A percentile compares a stretch with the other conserved stretches of the same genome.
phyloP scores from a whole-genome alignment of 2,888 invertebrate species.

The Carpatolechia fugitivella region DNA sequence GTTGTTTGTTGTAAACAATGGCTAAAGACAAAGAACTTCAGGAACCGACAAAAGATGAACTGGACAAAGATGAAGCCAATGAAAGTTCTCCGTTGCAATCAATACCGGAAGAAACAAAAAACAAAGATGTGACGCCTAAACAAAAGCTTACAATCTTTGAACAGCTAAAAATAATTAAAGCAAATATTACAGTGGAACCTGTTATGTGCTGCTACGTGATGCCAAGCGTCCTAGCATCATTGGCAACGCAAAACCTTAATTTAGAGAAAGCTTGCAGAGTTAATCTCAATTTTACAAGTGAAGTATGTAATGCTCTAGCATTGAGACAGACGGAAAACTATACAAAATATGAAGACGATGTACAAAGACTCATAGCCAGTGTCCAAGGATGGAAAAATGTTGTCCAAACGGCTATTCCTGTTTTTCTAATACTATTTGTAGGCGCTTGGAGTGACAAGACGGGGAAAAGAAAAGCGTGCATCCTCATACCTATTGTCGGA shows the following conservation, averaged over 20 bases:
- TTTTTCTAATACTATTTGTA: slow-evolving; percentile 84
- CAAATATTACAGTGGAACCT: slow-evolving; percentile 85
- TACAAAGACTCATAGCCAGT: slow-evolving; percentile 82
- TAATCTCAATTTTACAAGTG: slow-evolving; percentile 81
- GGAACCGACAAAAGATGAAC: slow-evolving; percentile 28
- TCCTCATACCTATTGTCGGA: slow-evolving; percentile 85
- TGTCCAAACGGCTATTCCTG: slow-evolving; percentile 85
- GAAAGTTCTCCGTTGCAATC: slow-evolving; percentile 51
- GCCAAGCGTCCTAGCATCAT: slow-evolving; percentile 81
- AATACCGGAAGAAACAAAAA: slow-evolving; percentile 25
- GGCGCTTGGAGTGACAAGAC: slow-evolving; percentile 84
- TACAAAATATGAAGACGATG: slow-evolving; percentile 66
- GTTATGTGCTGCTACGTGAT: slow-evolving; percentile 85
- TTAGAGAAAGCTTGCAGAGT: slow-evolving; percentile 86
- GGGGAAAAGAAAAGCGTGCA: slow-evolving; percentile 83
- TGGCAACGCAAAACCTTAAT: slow-evolving; percentile 90
- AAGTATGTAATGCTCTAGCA: slow-evolving; percentile 84
- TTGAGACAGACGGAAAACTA: slow-evolving; percentile 78
- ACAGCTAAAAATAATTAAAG: slow-evolving; percentile 57
- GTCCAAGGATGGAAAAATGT: slow-evolving; percentile 88
- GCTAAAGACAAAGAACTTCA: too few species aligned
- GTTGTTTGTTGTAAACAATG: not conserved
- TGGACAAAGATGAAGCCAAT: slow-evolving; percentile 34
- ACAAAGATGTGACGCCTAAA: slow-evolving; percentile 31
- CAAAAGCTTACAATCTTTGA: slow-evolving; percentile 47